Base-by-base conservation (phyloP, 2,888 invertebrate species). In the Drosophila seclusa region DNA sequence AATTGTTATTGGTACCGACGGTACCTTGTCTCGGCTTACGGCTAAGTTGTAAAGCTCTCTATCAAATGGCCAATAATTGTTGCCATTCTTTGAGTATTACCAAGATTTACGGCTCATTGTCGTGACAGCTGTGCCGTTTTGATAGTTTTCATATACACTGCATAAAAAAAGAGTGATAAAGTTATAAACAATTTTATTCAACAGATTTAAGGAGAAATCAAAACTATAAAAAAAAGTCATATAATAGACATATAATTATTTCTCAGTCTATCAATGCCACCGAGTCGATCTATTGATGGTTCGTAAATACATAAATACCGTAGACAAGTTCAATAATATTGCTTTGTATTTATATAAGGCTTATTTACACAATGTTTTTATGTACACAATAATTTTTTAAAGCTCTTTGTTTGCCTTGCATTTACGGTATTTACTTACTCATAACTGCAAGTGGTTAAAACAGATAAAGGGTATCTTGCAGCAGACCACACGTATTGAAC, bases 51-150 rank as follows among this genome's bases (percentile, higher is more conserved):
- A 21, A 31, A 54, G 36, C 42, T 50, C 24, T 54, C 55, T 49
- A 50, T 59, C 42, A 50, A 67, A 66, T 80, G 65, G 87, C 80
- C 87, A 85, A 84, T 84, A 82, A 84, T 87, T 89, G 73, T 70
- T 76, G 82, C 29, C 52, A 66, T 59, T 50, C 32, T 67, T 71
- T 66, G 31, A 65, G 55, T 63, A 50, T 58, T 29, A 10, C 5
- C 13, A 29, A 52, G 48, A 77, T 78, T 78, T 60, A 68, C 83
- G 58, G 55, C 63, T 36, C 57, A 61, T 69, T 76, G 80, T 57
- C 59, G 55, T 68, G 53, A 71, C 65, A 75, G 67, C 75, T 64
- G 48, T 27, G 53, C 40, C 24, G 34, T 40, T 57, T 69, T 13
- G 2, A 38, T 16, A 54, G 8, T 45, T 45, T 45, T 36, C 24